These are phyloP conservation scores for Myotis daubentonii DNA, from an alignment of 2,797 vertebrate species.

Conservation along the genomic window DNA sequence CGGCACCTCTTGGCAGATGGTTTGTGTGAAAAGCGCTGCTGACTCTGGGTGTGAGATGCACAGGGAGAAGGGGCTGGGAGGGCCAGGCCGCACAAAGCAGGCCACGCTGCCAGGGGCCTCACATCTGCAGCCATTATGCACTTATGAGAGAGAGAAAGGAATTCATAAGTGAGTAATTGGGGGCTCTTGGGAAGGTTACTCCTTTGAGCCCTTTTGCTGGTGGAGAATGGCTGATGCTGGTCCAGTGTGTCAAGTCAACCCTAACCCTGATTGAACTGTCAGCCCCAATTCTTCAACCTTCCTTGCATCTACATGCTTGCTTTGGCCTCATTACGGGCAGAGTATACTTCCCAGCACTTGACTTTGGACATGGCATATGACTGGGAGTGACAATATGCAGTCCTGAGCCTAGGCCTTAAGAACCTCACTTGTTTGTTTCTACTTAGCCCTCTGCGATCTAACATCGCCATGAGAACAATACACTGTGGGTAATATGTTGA, in stretches of 20 bases:
- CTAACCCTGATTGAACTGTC: neutral
- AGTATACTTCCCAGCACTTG: neutral
- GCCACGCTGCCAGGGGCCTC: neutral
- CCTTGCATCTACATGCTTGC: neutral
- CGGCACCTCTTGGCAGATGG: constrained; percentile 53
- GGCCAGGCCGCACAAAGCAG: neutral
- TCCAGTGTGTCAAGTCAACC: neutral
- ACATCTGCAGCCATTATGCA: neutral
- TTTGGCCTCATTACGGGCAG: neutral
- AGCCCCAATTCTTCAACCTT: neutral
- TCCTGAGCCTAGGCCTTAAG: neutral
- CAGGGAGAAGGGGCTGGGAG: neutral
- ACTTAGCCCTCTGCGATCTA: neutral
- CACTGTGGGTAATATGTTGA: neutral
- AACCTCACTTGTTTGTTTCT: neutral
- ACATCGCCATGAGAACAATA: neutral
- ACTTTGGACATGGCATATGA: neutral
- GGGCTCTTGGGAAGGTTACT: neutral
- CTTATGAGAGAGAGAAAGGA: constrained; percentile 11
- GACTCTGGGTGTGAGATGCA: neutral
- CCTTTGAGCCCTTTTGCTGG: neutral
- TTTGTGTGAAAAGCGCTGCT: constrained; percentile 16
- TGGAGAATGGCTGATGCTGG: neutral
- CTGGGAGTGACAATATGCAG: neutral
- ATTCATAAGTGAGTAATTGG: neutral